Evolutionary conservation across 2,888 invertebrate species (phyloP).

Genomic region (Neria commutata): DNA sequence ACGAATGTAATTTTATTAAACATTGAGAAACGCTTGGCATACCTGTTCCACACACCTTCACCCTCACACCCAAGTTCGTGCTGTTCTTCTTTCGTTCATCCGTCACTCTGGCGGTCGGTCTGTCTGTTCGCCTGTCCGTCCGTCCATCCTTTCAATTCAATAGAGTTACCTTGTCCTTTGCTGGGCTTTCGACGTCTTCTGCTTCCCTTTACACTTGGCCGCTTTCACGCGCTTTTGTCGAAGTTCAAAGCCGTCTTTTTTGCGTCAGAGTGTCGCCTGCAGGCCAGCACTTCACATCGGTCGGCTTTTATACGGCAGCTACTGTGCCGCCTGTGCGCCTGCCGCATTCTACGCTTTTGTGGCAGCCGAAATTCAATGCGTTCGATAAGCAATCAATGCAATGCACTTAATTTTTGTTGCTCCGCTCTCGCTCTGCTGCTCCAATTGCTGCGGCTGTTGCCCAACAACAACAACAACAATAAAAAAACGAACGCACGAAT

Average conservation of each 20-base stretch:
- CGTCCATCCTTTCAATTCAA: background rate
- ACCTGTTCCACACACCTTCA: too few species aligned
- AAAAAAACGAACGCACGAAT: background rate
- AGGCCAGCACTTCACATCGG: background rate
- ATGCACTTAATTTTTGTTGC: conserved; percentile 2
- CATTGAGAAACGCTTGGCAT: too few species aligned
- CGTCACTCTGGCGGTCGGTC: background rate
- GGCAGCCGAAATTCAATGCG: conserved; percentile 29
- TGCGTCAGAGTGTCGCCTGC: conserved; percentile 2
- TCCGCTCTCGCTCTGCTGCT: background rate
- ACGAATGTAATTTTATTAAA: too few species aligned
- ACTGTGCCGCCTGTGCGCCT: background rate
- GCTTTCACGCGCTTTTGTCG: background rate
- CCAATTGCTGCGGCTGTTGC: too few species aligned
- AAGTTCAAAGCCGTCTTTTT: conserved; percentile 2
- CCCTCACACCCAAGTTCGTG: too few species aligned
- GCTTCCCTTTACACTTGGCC: too few species aligned
- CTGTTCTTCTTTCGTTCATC: background rate
- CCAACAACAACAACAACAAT: too few species aligned
- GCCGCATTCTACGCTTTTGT: background rate
- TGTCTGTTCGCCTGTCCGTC: conserved; percentile 1
- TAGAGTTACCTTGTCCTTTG: too few species aligned
- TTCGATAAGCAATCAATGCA: conserved; percentile 37
- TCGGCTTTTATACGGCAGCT: conserved; percentile 2
- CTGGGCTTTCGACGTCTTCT: too few species aligned